These are phyloP conservation scores for Brachionus manjavacas DNA, from an alignment of 1,140 invertebrate species.

Conservation along the genomic window DNA sequence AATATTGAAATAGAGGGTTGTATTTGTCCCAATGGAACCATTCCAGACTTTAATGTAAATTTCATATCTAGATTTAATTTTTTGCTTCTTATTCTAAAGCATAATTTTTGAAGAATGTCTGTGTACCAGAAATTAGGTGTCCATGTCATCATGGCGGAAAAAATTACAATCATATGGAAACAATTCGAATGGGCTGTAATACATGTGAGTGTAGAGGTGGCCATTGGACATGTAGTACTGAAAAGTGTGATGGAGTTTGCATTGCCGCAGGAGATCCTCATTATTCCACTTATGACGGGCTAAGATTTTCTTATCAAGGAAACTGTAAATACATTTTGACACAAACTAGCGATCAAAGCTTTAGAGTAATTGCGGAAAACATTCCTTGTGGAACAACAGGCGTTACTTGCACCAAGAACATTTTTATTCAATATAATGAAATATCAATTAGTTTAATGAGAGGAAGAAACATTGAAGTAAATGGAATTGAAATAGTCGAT, in stretches of 20 bases:
- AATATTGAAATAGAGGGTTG: constrained; percentile 14
- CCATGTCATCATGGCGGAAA: constrained; percentile 29
- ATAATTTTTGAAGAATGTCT: neutral
- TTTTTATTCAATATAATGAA: constrained; percentile 64
- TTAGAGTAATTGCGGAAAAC: constrained; percentile 62
- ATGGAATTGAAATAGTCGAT: constrained; percentile 40
- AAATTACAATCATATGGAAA: neutral
- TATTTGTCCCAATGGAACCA: constrained; percentile 36
- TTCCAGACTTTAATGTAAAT: constrained; percentile 27
- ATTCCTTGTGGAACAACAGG: constrained; percentile 77
- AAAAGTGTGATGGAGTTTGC: constrained; percentile 34
- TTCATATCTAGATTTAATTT: neutral
- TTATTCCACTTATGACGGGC: constrained; percentile 77
- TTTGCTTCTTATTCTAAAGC: no score
- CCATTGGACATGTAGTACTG: constrained; percentile 6
- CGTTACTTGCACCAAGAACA: constrained; percentile 77
- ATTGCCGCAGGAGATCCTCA: constrained; percentile 58
- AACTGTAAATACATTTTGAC: constrained; percentile 76
- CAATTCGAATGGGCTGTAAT: constrained; percentile 14
- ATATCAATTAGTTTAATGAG: constrained; percentile 49
- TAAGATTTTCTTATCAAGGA: constrained; percentile 78
- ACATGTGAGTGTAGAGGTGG: constrained; percentile 8
- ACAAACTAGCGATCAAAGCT: constrained; percentile 58
- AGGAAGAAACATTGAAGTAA: constrained; percentile 45
- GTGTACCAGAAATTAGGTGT: neutral